Percentiles rank a stretch among this genome's conserved stretches.
Conservation (phyloP, 1,140 invertebrate species). For the Agrypnia vestita region DNA sequence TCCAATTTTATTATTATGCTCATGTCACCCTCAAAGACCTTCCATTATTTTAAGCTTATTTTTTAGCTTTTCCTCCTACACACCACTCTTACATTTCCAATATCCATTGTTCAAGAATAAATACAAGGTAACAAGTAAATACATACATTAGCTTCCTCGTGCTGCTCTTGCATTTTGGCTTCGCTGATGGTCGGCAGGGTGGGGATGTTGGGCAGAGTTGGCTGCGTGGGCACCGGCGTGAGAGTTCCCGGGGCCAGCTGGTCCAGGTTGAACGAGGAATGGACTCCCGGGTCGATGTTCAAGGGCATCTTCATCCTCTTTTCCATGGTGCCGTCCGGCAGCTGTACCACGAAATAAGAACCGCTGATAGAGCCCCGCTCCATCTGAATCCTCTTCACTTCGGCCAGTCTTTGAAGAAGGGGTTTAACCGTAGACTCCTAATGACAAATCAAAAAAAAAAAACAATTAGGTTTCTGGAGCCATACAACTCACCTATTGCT, state of each 20-base stretch:
- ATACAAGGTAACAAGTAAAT: neutral
- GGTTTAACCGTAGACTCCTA: conserved; percentile 79
- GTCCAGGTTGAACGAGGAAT: conserved; percentile 92
- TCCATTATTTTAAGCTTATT: no score
- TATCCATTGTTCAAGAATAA: no score
- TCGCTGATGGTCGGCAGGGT: conserved; percentile 91
- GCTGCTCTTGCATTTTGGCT: conserved; percentile 82
- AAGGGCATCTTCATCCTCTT: conserved; percentile 87
- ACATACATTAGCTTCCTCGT: conserved; percentile 46
- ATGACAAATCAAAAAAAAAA: neutral
- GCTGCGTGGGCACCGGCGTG: conserved; percentile 80
- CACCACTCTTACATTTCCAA: no score
- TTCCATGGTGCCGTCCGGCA: conserved; percentile 92
- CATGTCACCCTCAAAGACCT: no score
- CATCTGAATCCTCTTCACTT: conserved; percentile 91
- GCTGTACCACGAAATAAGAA: conserved; percentile 91
- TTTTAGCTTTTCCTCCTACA: no score
- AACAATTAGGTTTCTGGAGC: no score
- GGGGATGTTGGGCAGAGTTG: conserved; percentile 77
- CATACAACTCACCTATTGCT: no score
- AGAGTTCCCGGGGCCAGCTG: conserved; percentile 79
- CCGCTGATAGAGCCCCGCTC: conserved; percentile 90
- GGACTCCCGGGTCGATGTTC: conserved; percentile 95
- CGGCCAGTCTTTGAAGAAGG: conserved; percentile 90
- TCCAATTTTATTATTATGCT: no score